These are phyloP conservation scores for Scleropages formosus DNA, from an alignment of 2,797 vertebrate genomes.

Conservation along the genomic window DNA sequence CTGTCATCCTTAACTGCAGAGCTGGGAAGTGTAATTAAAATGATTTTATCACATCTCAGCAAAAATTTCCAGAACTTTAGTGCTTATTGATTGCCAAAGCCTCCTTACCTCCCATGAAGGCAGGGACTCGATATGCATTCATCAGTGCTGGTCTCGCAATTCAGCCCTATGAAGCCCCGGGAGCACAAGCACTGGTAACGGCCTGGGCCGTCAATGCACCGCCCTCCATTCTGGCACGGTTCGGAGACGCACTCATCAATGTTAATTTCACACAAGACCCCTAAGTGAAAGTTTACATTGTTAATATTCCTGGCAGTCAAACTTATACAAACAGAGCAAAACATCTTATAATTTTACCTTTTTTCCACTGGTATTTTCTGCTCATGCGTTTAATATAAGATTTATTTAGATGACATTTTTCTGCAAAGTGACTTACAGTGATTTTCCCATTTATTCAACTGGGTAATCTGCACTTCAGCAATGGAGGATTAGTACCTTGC, in stretches of 20 bases:
- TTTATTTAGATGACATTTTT: too few relatives aligned
- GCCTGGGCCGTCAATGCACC: constrained; percentile 65
- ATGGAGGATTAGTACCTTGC: too few relatives aligned
- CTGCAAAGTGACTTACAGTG: too few relatives aligned
- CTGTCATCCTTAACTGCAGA: constrained; percentile 56
- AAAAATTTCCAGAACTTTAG: constrained; percentile 51
- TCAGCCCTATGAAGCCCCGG: constrained; percentile 66
- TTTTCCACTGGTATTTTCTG: too few relatives aligned
- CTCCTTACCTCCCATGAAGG: constrained; percentile 76
- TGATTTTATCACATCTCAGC: constrained; percentile 55
- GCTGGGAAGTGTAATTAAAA: constrained; percentile 62
- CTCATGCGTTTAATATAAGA: too few relatives aligned
- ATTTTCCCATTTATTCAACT: too few relatives aligned
- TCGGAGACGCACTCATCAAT: constrained; percentile 70
- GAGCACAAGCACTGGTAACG: constrained; percentile 71
- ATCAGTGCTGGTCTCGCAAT: constrained; percentile 73
- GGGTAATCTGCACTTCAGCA: too few relatives aligned
- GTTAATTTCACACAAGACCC: constrained; percentile 68
- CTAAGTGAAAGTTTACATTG: constrained; percentile 55
- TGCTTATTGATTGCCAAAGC: constrained; percentile 51
- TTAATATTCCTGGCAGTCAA: too few relatives aligned
- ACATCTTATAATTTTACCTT: too few relatives aligned
- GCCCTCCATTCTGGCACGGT: constrained; percentile 72
- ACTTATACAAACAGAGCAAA: too few relatives aligned
- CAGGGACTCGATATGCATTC: constrained; percentile 77